A percentile compares a stretch with the other conserved stretches of the same genome.
Conservation (phyloP, 2,888 invertebrate species). For the Cerceris rybyensis region DNA sequence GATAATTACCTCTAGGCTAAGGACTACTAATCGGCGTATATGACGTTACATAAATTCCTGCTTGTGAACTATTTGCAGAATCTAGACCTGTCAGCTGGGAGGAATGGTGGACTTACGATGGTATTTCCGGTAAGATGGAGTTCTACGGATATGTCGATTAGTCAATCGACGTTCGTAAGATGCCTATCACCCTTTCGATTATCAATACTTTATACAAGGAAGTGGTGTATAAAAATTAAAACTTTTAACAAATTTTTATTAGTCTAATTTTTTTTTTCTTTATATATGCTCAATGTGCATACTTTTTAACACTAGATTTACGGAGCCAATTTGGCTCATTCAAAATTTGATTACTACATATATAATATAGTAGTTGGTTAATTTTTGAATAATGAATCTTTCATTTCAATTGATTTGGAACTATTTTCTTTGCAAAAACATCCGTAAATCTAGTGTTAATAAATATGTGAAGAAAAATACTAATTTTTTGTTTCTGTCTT, state of each 20-base stretch:
- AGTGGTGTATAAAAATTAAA: background rate
- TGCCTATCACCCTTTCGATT: background rate
- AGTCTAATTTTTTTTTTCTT: background rate
- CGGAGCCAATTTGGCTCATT: too few relatives aligned
- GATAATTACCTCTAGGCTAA: conserved; percentile 47
- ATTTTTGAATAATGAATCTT: too few relatives aligned
- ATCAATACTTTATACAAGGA: background rate
- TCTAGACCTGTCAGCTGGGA: conserved; percentile 93
- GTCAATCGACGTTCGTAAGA: background rate
- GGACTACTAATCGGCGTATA: conserved; percentile 42
- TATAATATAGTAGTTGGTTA: too few relatives aligned
- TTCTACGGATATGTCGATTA: background rate
- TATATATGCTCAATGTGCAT: too few relatives aligned
- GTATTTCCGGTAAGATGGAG: conserved; percentile 91
- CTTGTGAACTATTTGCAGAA: conserved; percentile 84
- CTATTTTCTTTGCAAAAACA: too few relatives aligned
- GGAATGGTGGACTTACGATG: conserved; percentile 98
- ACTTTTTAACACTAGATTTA: too few relatives aligned
- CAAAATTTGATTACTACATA: too few relatives aligned
- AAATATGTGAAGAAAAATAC: too few relatives aligned
- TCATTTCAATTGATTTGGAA: too few relatives aligned
- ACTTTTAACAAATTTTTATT: background rate
- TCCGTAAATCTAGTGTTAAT: too few relatives aligned
- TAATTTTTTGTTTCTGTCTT: too few relatives aligned
- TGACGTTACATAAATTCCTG: conserved; percentile 44